Base-by-base conservation (phyloP, 2,797 vertebrate genomes). In the Microctenopoma stevenorrisi region DNA sequence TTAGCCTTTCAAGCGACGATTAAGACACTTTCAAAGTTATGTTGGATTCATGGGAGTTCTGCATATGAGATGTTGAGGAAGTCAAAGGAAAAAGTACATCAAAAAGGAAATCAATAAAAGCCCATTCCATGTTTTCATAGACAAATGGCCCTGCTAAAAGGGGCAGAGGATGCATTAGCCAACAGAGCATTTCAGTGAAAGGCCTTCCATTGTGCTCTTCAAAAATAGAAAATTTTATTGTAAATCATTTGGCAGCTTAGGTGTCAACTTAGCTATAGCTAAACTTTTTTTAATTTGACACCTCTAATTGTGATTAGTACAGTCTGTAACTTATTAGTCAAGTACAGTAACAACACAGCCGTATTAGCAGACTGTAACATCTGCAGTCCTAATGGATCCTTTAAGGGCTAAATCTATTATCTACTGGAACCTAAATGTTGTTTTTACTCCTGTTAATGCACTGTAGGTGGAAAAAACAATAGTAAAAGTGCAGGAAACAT, bases 1-100 rank as follows among this genome's bases (percentile, higher is more conserved):
- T 88, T 85, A 52, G 55, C 69, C 84, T 88, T 89, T 82, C 82
- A 92, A 89, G 72, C 46, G 2, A 63, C 55, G 51, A 88, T 88
- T 85, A 88, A 92, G 76, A 75, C 53, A 50, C 80, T 81, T 82
- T 89, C 42, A 86, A 88, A 86, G 72, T 76, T 44, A 43, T 55
- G 30, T 1, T 85, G 75, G 62, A 88, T 86, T 82, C 61, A 30
- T 46, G 76, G 76, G 61, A 82, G 68, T 81, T 70, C 72, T 30
- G 69, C 56, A 53, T 53, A 42, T 65, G 62, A 70, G 49, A 76
- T 30, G 63, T 37, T 59, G 52, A 14, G 50, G 51, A 60, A 76
- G 58, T 77, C 38, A 37, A 28, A 66, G 51, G 40, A 67, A 64
- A 47, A 78, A 43, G 57, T 54, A 58, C 26, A 69, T 48, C 40